Evolutionary conservation across 2,888 invertebrate genomes (phyloP), one percentile per base, ranked within the genome.

Genomic region (Lymantria dispar): DNA sequence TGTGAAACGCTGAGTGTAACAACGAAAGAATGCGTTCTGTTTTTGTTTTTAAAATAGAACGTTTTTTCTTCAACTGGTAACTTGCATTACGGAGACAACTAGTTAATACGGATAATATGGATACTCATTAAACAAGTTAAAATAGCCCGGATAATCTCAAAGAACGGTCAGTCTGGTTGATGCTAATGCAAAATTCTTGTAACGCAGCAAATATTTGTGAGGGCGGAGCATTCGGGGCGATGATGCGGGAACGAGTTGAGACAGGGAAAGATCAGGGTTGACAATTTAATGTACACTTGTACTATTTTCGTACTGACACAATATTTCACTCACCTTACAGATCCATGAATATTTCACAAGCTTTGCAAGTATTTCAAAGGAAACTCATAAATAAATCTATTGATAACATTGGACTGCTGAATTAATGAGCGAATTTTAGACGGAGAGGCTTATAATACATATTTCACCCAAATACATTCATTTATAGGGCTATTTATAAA

Each of bases 111-210:
- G 5, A 22, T 22, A 22, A 11, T 36, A 8, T 36, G 7, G 3
- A 36, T 36, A 36, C 10, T 22, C 61, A 68, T 65, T 62, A 68
- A 68, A 58, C 63, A 66, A 54, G 60, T 22, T 62, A 36, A 22
- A 1, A 64, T 70, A 80, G 73, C 74, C 74, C 72, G n/a, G n/a
- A n/a, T n/a, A 76, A 73, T 75, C 76, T 70, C 63, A 55, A 59
- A 58, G 56, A 70, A 69, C 64, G 64, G 70, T 63, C 71, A 68
- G 64, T 62, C 68, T 68, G 60, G 77, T 78, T 71, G 73, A 76
- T 74, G 80, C 76, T 85, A 87, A 87, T 86, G 86, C 80, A 73
- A 83, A 83, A 83, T 69, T 74, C 83, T 69, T 86, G 85, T 86
- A 72, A 60, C 68, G 66, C 70, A 58, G 68, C 73, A 76, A 80